Evolutionary conservation across 2,113 vertebrate genomes (phyloP), one percentile per base, ranked within the genome.

Genomic region (Solea solea): DNA sequence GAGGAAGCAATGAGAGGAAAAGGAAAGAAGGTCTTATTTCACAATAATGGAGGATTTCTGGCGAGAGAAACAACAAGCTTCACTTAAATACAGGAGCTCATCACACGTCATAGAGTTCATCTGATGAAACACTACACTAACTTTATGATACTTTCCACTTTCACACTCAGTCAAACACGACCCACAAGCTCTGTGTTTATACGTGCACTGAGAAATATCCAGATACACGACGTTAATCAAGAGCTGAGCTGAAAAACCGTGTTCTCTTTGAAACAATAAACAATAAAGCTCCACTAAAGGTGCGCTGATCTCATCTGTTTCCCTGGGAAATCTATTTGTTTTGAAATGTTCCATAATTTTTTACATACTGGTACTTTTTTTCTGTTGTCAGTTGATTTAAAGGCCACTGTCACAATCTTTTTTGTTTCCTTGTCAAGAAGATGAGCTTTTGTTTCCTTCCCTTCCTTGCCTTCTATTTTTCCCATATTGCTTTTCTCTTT

Each of bases 121-220:
- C 76, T 62, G 54, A 53, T 51, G 68, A 46, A 62, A 72, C 78
- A 72, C 81, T 21, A 76, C 76, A 67, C 79, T 82, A 71, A 80
- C 76, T 80, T 81, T 74, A 67, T 78, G 68, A 83, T 77, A 54
- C 69, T 78, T 83, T 76, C 68, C 69, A 82, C 69, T 88, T 86
- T 85, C 77, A 85, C 80, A 69, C 81, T 69, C 72, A 64, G 72
- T 84, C 82, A 84, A 79, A 72, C 72, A 39, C 69, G 81, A 76
- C 50, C 52, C 57, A 51, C 27, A 16, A 28, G 65, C 50, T 69
- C 76, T 69, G 48, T 83, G 81, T 78, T 74, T 81, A 69, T 78
- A 69, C 45, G 54, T 45, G 39, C 2, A 39, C 10, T 65, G 65
- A 76, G 68, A 81, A 71, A 80, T 52, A 34, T 5, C 40, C 52